Evolutionary conservation across 2,797 vertebrate species (phyloP).

Genomic region (Molossus molossus): DNA sequence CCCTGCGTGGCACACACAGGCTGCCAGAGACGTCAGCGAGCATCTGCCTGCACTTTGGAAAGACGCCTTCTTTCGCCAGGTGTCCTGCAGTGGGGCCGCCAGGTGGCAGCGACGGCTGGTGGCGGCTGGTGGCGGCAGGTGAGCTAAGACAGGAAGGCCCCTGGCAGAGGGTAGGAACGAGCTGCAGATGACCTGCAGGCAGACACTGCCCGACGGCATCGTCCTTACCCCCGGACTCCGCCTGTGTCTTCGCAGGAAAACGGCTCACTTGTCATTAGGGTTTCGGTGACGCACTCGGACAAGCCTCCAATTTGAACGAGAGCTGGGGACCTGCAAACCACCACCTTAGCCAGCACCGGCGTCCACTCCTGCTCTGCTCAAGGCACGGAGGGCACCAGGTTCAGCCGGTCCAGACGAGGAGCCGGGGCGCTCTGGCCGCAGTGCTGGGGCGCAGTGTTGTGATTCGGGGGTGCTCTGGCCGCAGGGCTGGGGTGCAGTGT

Average conservation of each 20-base stretch:
- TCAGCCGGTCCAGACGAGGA: too few relatives aligned
- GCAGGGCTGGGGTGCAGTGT: too few relatives aligned
- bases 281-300: neutral
- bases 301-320: too few relatives aligned
- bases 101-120: neutral
- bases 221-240: neutral
- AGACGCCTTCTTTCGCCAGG: constrained; percentile 16
- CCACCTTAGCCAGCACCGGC: too few relatives aligned
- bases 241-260: constrained; percentile 27
- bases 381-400: too few relatives aligned
- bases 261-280: constrained; percentile 27
- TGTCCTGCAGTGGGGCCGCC: neutral
- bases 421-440: too few relatives aligned
- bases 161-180: constrained; percentile 71
- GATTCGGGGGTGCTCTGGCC: too few relatives aligned
- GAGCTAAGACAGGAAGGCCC: neutral
- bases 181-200: constrained; percentile 59
- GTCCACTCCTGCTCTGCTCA: too few relatives aligned
- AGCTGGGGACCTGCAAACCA: too few relatives aligned
- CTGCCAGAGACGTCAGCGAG: neutral
- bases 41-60: constrained; percentile 5
- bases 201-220: constrained; percentile 36
- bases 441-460: too few relatives aligned
- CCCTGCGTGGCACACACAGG: neutral
- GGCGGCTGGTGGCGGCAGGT: constrained; percentile 33